Conservation (phyloP, 2,797 vertebrate genomes). For the Lutjanus campechanus region DNA sequence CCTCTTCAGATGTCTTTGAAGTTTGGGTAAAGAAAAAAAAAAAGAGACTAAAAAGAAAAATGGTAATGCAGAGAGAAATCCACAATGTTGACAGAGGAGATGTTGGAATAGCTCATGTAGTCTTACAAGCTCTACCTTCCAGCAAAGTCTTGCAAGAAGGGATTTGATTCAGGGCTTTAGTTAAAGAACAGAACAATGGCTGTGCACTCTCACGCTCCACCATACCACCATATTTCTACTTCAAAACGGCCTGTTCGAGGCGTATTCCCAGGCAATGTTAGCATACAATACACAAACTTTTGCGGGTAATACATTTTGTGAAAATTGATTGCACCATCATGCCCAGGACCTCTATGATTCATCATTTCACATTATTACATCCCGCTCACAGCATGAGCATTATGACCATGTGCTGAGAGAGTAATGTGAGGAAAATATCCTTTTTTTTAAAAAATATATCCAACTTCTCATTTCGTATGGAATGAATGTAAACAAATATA, state of each 20-base stretch:
- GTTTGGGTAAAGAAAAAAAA: conserved; percentile 18
- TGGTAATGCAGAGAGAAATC: conserved; percentile 36
- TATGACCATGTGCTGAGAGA: conserved; percentile 14
- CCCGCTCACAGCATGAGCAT: conserved; percentile 18
- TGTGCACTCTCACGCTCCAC: conserved; percentile 5
- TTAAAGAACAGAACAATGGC: conserved; percentile 43
- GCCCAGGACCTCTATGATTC: conserved; percentile 28
- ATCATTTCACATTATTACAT: conserved; percentile 45
- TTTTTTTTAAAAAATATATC: not conserved
- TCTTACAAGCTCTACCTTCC: conserved; percentile 39
- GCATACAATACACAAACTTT: conserved; percentile 29
- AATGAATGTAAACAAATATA: not conserved
- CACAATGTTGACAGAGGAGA: conserved; percentile 44
- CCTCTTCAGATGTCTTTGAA: conserved; percentile 56
- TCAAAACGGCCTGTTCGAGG: conserved; percentile 17
- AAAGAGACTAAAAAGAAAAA: conserved; percentile 29
- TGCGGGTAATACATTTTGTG: conserved; percentile 48
- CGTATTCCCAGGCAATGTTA: conserved; percentile 14
- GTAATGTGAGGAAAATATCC: not conserved
- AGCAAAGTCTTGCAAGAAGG: conserved; percentile 44
- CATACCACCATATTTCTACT: conserved; percentile 21
- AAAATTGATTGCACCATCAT: conserved; percentile 60
- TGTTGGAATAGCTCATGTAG: conserved; percentile 41
- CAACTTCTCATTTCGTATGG: not conserved
- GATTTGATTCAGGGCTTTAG: conserved; percentile 51